Base-by-base conservation (phyloP, 2,113 vertebrate genomes). In the Peromyscus californicus region DNA sequence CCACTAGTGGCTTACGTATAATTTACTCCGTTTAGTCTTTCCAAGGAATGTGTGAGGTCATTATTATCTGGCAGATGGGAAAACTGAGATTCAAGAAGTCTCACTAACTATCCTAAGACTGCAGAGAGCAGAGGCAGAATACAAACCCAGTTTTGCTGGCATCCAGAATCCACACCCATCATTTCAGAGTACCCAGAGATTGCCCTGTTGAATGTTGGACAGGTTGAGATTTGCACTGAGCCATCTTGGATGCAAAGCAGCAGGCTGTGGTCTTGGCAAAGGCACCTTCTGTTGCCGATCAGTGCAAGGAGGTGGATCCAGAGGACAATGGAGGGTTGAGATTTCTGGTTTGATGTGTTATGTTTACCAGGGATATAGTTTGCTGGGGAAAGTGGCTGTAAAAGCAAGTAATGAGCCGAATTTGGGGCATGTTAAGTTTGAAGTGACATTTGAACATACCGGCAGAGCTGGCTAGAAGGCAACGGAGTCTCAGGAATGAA, bases 61-160 rank as follows among this genome's bases (percentile, higher is more conserved):
- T 93, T 51, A 61, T 89, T 88, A 69, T 59, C 79, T 93, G 76
- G 29, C 48, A 89, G 42, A 57, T 96, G 89, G 93, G 75, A 92
- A 96, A 91, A 36, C 9, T 72, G 85, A 95, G 69, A 76, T 54
- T 89, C 19, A 75, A 63, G 45, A 93, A 84, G 8, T 1, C 19
- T 75, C 65, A 42, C 6, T 39, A 67, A 95, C 48, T 92, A 88
- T 94, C 51, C 45, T 61, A 89, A 76, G 39, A 75, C 21, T 45
- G 89, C 12, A 48, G 36, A 80, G 65, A 15, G 3, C 48, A 79
- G 33, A 51, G 42, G 17, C 48, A 89, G n/a, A 88, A n/a, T 67
- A 65, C 63, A 93, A 91, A 29, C 22, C 26, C 19, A 36, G 26
- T 67, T 26, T 67, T 67, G 36, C 80, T 45, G 48, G 48, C 74